phyloP scores from a whole-genome alignment of 2,888 invertebrate species.

The Maniola hyperantus region DNA sequence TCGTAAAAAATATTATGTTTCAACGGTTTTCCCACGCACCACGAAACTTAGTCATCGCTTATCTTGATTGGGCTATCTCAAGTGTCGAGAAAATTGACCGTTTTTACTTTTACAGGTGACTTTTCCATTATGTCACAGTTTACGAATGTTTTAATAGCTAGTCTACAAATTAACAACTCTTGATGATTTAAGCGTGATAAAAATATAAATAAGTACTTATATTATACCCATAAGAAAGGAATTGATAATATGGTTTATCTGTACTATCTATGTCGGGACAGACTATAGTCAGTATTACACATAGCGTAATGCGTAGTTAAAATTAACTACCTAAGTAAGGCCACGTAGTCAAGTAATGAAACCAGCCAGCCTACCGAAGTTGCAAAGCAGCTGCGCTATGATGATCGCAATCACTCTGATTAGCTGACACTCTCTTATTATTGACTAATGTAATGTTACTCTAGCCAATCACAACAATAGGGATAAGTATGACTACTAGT shows the following conservation, averaged over 20 bases:
- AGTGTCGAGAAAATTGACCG: conserved; percentile 9
- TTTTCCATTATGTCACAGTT: background rate
- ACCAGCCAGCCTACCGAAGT: no score
- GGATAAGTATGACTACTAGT: no score
- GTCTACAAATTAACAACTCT: background rate
- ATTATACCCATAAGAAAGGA: conserved; percentile 7
- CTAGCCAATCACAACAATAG: no score
- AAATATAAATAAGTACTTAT: background rate
- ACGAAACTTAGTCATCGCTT: conserved; percentile 14
- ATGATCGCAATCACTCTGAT: no score
- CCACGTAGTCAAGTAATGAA: no score
- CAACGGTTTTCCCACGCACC: conserved; percentile 13
- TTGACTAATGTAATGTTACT: no score
- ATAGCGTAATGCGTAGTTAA: background rate
- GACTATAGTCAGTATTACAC: background rate
- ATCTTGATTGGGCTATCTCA: conserved; percentile 10
- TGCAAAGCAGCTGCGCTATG: no score
- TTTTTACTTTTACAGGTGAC: background rate
- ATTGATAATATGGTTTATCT: conserved; percentile 10
- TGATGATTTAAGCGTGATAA: background rate
- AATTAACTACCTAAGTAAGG: no score
- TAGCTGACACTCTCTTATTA: no score
- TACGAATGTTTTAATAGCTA: background rate
- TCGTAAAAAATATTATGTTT: conserved; percentile 11
- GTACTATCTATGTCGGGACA: conserved; percentile 6